phyloP scores from a whole-genome alignment of 2,797 vertebrate species.

The Diplodus sargus region DNA sequence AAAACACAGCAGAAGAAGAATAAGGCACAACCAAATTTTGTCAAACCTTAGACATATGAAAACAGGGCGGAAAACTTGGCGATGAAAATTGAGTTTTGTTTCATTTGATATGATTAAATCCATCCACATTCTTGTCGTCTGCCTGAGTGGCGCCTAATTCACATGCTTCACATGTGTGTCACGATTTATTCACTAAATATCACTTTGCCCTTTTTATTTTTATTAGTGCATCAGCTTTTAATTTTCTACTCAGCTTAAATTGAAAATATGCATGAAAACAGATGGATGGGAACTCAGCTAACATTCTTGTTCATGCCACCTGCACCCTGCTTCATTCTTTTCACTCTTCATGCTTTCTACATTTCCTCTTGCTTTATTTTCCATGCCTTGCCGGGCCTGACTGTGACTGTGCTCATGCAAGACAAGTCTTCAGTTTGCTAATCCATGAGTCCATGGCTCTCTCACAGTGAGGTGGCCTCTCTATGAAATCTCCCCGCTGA shows the following conservation, averaged over 20 bases:
- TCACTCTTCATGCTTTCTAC: conserved; percentile 9
- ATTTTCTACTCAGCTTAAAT: neutral
- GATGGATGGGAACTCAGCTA: neutral
- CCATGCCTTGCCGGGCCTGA: neutral
- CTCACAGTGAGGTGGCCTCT: conserved; percentile 25
- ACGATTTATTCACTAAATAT: neutral
- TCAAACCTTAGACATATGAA: neutral
- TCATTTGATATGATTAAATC: neutral
- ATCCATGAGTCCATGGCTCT: conserved; percentile 29
- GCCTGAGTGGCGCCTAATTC: neutral
- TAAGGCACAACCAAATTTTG: neutral
- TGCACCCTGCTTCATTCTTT: neutral
- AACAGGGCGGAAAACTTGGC: neutral
- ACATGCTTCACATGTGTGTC: neutral
- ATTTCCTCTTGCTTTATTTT: conserved; percentile 8
- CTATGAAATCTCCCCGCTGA: conserved; percentile 23
- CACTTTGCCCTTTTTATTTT: neutral
- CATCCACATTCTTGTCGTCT: neutral
- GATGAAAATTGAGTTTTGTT: neutral
- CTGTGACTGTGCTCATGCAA: conserved; percentile 11
- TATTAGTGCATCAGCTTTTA: neutral
- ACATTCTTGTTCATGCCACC: neutral
- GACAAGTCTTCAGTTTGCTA: conserved; percentile 22
- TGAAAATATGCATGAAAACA: neutral
- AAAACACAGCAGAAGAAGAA: neutral